A percentile compares a stretch with the other conserved stretches of the same genome.
Evolutionary conservation across 2,113 vertebrate genomes (phyloP).

Genomic region (Cairina moschata): DNA sequence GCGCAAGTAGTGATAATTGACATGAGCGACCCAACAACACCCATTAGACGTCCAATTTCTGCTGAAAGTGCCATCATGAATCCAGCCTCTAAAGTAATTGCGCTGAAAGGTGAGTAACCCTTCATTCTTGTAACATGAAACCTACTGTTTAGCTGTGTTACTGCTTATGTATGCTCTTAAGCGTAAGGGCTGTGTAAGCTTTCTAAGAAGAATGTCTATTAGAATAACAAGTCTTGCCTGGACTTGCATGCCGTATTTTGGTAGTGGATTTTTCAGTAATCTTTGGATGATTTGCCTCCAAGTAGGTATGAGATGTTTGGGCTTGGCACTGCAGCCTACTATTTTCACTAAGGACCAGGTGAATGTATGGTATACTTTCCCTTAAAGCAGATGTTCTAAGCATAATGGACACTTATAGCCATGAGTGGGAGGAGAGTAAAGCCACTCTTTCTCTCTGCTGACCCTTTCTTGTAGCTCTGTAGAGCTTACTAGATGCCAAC

Average conservation of each 20-base stretch:
- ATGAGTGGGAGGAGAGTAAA: neutral
- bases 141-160: neutral
- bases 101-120: constrained; percentile 85
- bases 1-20: constrained; percentile 92
- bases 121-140: neutral
- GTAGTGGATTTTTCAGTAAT: constrained; percentile 10
- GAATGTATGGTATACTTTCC: neutral
- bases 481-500: neutral
- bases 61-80: constrained; percentile 95
- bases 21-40: constrained; percentile 85
- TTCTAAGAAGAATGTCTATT: neutral
- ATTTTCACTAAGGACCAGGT: neutral
- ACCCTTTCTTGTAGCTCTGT: neutral
- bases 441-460: neutral
- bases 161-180: neutral
- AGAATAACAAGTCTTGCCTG: neutral
- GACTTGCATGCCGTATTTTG: constrained; percentile 19
- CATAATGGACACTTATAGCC: neutral
- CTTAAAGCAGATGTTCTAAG: neutral
- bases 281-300: constrained; percentile 3
- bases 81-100: constrained; percentile 92
- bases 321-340: neutral
- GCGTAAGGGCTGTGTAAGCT: neutral
- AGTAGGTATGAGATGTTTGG: constrained; percentile 15
- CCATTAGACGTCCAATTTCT: constrained; percentile 89